A percentile compares a stretch with the other conserved stretches of the same genome.
Evolutionary conservation across 1,140 invertebrate species (phyloP).

Genomic region (Diprion similis): DNA sequence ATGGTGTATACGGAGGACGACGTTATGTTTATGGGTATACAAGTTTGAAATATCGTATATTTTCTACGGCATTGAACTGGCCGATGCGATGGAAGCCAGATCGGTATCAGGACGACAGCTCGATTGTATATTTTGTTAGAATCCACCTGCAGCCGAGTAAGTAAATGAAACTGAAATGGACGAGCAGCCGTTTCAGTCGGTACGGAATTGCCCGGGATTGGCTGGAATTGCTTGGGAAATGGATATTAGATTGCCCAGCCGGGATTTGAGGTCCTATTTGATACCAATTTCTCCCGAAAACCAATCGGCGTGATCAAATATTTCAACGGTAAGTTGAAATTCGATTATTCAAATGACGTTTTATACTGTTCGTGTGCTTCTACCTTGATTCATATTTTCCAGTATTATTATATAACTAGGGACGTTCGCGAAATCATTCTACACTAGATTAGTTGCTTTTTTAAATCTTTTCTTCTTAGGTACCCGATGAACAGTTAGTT

Average conservation of each 20-base stretch:
- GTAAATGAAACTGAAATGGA: constrained; percentile 41
- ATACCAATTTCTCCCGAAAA: constrained; percentile 8
- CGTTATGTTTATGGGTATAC: constrained; percentile 15
- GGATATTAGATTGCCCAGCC: constrained; percentile 38
- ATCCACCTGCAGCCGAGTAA: constrained; percentile 28
- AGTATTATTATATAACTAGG: too few species aligned
- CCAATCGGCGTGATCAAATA: constrained; percentile 5
- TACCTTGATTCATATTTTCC: too few species aligned
- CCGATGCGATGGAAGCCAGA: not conserved
- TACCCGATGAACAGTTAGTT: too few species aligned
- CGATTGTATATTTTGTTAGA: not conserved
- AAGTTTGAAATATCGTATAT: not conserved
- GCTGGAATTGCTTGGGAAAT: constrained; percentile 37
- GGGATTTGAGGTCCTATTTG: constrained; percentile 27
- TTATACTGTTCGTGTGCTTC: not conserved
- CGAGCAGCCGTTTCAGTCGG: constrained; percentile 32
- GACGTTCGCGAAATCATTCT: too few species aligned
- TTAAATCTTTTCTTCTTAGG: too few species aligned
- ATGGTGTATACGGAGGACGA: not conserved
- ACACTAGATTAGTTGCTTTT: too few species aligned
- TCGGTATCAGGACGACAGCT: not conserved
- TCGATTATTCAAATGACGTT: constrained; percentile 4
- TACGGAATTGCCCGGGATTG: not conserved
- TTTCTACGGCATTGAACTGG: not conserved
- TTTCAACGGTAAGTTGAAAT: not conserved